These are phyloP conservation scores for Pelodiscus sinensis DNA, from an alignment of 2,113 vertebrate species.

Conservation along the genomic window DNA sequence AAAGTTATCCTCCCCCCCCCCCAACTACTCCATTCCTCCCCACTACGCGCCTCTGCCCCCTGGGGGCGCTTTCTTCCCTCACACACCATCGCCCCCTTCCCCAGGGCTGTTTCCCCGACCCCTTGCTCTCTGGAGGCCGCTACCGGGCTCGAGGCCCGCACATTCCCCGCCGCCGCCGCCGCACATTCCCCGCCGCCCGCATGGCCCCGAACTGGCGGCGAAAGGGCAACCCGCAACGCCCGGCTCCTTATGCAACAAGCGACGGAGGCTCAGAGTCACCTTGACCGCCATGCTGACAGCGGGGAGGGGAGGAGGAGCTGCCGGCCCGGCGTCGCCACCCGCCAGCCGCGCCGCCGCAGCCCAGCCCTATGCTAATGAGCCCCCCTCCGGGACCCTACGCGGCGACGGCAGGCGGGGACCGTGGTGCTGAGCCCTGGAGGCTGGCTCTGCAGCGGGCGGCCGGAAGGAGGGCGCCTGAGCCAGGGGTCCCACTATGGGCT, in stretches of 20 bases:
- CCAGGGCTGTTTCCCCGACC: not conserved
- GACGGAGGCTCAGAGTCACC: constrained; percentile 86
- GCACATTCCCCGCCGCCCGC: not conserved
- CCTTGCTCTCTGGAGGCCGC: not conserved
- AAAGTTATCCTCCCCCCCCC: not conserved
- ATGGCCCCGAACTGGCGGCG: not conserved
- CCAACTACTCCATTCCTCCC: not conserved
- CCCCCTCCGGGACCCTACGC: not conserved
- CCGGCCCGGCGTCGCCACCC: constrained; percentile 68
- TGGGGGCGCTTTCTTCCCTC: not conserved
- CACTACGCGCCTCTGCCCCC: constrained; percentile 26
- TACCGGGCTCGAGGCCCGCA: not conserved
- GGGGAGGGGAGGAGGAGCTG: constrained; percentile 77
- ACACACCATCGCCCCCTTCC: not conserved
- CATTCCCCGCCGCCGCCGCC: not conserved
- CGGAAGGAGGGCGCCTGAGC: accelerated
- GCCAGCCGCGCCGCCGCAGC: constrained; percentile 80
- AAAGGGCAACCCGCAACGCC: not conserved
- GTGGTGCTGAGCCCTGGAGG: accelerated
- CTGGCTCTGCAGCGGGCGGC: accelerated
- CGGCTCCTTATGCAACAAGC: constrained; percentile 48
- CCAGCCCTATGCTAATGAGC: constrained; percentile 39
- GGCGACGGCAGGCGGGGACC: not conserved
- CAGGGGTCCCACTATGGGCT: not conserved
- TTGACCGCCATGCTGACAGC: constrained; percentile 96